phyloP scores from a whole-genome alignment of 2,888 invertebrate species.

The Gibbula magus region DNA sequence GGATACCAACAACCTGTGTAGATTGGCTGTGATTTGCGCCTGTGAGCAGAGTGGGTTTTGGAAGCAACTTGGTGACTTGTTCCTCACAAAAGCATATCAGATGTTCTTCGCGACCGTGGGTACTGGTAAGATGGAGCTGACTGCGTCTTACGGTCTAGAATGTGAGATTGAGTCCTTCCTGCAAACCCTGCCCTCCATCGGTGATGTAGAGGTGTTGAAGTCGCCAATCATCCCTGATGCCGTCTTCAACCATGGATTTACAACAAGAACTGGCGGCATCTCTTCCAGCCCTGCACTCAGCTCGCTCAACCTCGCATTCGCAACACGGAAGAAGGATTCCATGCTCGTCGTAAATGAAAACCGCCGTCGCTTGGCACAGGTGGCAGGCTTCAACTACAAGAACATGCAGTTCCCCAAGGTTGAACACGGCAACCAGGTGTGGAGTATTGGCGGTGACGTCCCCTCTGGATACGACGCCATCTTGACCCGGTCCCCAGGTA shows the following conservation, averaged over 20 bases:
- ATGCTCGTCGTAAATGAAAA: constrained; percentile 50
- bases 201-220: constrained; percentile 30
- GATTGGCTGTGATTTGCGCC: constrained; percentile 28
- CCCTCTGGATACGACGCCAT: constrained; percentile 49
- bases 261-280: constrained; percentile 50
- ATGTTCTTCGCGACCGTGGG: constrained; percentile 13
- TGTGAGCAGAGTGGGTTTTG: constrained; percentile 22
- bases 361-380: constrained; percentile 40
- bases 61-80: constrained; percentile 20
- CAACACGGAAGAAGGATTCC: constrained; percentile 47
- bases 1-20: constrained; percentile 25
- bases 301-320: constrained; percentile 51
- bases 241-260: constrained; percentile 47
- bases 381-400: constrained; percentile 31
- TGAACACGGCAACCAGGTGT: constrained; percentile 47
- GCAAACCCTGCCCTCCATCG: constrained; percentile 12
- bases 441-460: constrained; percentile 42
- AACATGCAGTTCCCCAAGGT: constrained; percentile 28
- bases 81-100: constrained; percentile 19
- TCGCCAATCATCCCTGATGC: constrained; percentile 38
- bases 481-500: constrained; percentile 38
- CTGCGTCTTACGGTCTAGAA: constrained; percentile 9
- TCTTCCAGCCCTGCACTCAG: constrained; percentile 40
- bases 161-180: background rate
- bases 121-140: constrained; percentile 19